phyloP scores from a whole-genome alignment of 1,140 invertebrate species.

The Nautilus pompilius region DNA sequence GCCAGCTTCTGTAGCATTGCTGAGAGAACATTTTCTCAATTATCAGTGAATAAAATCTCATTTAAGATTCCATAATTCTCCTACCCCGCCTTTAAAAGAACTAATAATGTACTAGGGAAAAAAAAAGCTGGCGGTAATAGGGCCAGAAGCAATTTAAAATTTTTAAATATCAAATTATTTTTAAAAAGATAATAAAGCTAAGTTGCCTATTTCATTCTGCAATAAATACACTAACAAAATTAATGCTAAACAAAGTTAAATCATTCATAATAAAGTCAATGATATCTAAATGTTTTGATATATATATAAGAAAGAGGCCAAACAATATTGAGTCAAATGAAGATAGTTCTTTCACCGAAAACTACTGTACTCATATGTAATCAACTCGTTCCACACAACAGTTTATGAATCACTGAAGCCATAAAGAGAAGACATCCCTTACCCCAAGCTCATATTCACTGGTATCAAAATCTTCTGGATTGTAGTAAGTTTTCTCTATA shows the following conservation, averaged over 20 bases:
- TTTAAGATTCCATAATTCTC: too few relatives aligned
- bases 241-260: background rate
- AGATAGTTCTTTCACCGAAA: background rate
- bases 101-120: too few relatives aligned
- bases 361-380: background rate
- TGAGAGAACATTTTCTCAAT: too few relatives aligned
- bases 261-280: too few relatives aligned
- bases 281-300: background rate
- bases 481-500: constrained; percentile 69
- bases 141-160: too few relatives aligned
- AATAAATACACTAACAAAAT: background rate
- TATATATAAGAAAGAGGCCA: background rate
- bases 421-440: background rate
- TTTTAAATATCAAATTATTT: too few relatives aligned
- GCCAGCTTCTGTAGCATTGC: background rate
- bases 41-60: too few relatives aligned
- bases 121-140: too few relatives aligned
- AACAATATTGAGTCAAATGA: background rate
- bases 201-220: background rate
- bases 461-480: constrained; percentile 64
- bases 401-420: background rate
- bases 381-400: background rate
- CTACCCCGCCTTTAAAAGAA: too few relatives aligned
- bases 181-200: background rate
- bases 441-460: constrained; percentile 66